phyloP scores from a whole-genome alignment of 2,888 invertebrate species.

The Gryllus longicercus region DNA sequence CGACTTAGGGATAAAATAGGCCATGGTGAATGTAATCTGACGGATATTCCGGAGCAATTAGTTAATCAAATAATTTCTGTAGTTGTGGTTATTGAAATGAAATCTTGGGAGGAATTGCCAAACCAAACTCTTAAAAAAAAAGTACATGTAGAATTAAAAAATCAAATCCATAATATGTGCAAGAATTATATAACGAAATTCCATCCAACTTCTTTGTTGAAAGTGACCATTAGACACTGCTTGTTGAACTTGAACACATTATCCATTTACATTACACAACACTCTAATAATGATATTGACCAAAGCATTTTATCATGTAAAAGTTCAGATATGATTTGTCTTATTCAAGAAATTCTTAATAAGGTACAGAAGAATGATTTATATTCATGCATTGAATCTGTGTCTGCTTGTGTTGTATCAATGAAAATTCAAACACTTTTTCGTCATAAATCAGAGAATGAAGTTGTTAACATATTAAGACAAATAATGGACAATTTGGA shows the following conservation, averaged over 20 bases:
- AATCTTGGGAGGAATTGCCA: conserved; percentile 3
- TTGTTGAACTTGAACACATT: background rate
- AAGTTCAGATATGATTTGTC: background rate
- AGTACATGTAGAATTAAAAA: background rate
- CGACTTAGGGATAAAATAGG: conserved; percentile 53
- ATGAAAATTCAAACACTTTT: conserved; percentile 32
- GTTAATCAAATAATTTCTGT: conserved; percentile 38
- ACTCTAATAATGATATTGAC: too few relatives aligned
- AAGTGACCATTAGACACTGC: conserved; percentile 26
- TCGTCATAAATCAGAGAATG: conserved; percentile 42
- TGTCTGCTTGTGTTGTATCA: conserved; percentile 4
- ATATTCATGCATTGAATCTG: conserved; percentile 5
- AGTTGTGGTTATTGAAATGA: conserved; percentile 29
- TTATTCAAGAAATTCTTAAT: background rate
- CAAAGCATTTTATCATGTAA: background rate
- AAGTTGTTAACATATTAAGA: conserved; percentile 40
- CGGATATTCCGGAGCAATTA: conserved; percentile 37
- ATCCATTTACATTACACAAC: too few relatives aligned
- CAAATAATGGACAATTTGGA: conserved; percentile 39
- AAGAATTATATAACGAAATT: conserved; percentile 31
- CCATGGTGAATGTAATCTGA: conserved; percentile 50
- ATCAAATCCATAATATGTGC: conserved; percentile 19
- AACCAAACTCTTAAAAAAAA: conserved; percentile 7
- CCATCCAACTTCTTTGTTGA: conserved; percentile 31
- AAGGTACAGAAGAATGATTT: background rate